Conservation (phyloP, 2,797 vertebrate genomes). For the Silurus lanzhouensis region DNA sequence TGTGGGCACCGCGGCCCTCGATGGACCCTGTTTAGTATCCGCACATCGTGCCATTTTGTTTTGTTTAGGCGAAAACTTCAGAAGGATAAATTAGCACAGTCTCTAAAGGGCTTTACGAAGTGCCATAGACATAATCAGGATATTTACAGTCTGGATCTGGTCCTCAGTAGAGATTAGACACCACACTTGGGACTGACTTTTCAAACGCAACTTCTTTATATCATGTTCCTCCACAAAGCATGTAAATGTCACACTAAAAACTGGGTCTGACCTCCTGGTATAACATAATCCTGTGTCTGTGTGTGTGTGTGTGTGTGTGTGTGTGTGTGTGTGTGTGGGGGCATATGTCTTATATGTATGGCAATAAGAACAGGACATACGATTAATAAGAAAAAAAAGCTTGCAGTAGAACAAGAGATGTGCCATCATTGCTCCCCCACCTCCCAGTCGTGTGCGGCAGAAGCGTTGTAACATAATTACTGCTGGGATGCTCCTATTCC, state of each 20-base stretch:
- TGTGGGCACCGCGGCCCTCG: not conserved
- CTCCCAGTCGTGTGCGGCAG: conserved; percentile 75
- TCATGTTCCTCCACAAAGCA: not conserved
- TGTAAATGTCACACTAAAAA: conserved; percentile 62
- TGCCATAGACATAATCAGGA: conserved; percentile 23
- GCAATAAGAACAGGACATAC: conserved; percentile 48
- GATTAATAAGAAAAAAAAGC: conserved; percentile 68
- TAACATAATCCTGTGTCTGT: conserved; percentile 3
- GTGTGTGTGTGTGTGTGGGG: too few relatives aligned
- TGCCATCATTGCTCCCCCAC: conserved; percentile 70
- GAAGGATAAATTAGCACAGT: conserved; percentile 10
- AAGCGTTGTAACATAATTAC: conserved; percentile 83
- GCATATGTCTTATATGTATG: conserved; percentile 29
- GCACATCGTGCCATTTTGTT: not conserved
- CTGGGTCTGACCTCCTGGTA: conserved; percentile 60
- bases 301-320: conserved; percentile 27
- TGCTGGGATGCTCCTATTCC: conserved; percentile 84
- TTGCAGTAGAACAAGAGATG: conserved; percentile 68
- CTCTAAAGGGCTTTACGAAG: not conserved
- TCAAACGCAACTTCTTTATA: conserved; percentile 16
- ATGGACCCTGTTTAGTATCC: conserved; percentile 7
- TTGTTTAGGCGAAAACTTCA: conserved; percentile 18
- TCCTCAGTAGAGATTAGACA: conserved; percentile 12
- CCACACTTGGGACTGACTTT: conserved; percentile 17
- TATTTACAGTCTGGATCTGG: conserved; percentile 33